These are phyloP conservation scores for Amphibalanus amphitrite DNA, from an alignment of 1,140 invertebrate genomes.

Conservation along the genomic window DNA sequence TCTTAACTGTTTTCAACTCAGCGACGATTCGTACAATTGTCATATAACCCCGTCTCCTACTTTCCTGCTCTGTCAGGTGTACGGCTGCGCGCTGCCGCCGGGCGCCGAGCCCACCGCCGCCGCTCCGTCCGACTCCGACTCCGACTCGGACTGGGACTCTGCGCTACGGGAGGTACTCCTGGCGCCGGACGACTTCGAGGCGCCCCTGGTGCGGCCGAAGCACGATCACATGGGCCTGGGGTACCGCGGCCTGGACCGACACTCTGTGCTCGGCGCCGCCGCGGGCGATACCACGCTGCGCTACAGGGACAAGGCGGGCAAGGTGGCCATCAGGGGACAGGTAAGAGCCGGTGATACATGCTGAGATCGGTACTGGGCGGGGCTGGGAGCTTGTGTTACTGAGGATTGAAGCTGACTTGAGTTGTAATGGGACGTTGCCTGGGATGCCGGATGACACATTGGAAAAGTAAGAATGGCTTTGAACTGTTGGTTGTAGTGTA, in stretches of 20 bases:
- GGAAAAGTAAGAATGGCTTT: no score
- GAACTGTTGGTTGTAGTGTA: no score
- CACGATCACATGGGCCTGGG: conserved; percentile 65
- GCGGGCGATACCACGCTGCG: not conserved
- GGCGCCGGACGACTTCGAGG: not conserved
- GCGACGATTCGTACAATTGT: no score
- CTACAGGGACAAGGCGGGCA: not conserved
- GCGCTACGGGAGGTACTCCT: not conserved
- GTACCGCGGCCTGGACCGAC: conserved; percentile 59
- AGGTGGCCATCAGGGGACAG: conserved; percentile 1
- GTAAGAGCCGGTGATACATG: not conserved
- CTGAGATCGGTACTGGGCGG: no score
- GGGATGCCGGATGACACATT: no score
- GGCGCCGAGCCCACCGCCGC: not conserved
- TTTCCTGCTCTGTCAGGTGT: not conserved
- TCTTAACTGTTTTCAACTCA: no score
- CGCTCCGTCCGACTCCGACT: not conserved
- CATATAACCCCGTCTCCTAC: no score
- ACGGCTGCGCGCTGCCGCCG: not conserved
- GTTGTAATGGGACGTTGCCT: no score
- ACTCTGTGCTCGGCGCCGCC: conserved; percentile 30
- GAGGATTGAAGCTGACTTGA: not conserved
- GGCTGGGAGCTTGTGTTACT: not conserved
- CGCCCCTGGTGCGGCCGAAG: conserved; percentile 35
- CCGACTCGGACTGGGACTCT: not conserved